These are phyloP conservation scores for Paramuricea clavata DNA, from an alignment of 92 coral and sea anemone species.

Conservation along the genomic window DNA sequence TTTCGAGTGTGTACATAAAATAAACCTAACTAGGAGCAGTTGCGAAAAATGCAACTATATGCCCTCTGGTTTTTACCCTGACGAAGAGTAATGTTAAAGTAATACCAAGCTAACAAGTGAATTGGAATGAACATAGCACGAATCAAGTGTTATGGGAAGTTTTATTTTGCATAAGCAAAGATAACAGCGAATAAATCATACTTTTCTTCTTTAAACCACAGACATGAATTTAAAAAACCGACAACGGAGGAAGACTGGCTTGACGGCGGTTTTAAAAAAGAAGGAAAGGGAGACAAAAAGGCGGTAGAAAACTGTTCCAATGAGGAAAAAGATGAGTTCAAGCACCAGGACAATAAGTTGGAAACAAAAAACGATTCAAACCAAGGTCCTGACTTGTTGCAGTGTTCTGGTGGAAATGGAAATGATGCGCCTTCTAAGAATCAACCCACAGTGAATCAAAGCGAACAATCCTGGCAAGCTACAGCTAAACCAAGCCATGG, in stretches of 20 bases:
- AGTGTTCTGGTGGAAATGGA: not conserved
- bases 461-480: not conserved
- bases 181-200: too few relatives aligned
- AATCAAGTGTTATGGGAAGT: too few relatives aligned
- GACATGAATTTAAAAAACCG: too few relatives aligned
- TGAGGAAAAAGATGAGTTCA: not conserved
- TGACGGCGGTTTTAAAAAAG: not conserved
- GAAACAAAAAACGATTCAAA: not conserved
- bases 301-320: not conserved
- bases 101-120: too few relatives aligned
- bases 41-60: too few relatives aligned
- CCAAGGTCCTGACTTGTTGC: not conserved
- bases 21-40: too few relatives aligned
- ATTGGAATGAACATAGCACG: too few relatives aligned
- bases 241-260: not conserved
- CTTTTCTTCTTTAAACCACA: too few relatives aligned
- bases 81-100: too few relatives aligned
- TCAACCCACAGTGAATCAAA: not conserved
- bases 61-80: too few relatives aligned
- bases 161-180: too few relatives aligned
- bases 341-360: not conserved
- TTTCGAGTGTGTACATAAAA: too few relatives aligned
- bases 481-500: not conserved
- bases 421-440: not conserved
- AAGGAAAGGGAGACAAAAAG: not conserved